Percentiles rank a stretch among this genome's conserved stretches.
Evolutionary conservation across 2,113 vertebrate species (phyloP).

Genomic region (Brachionichthys hirsutus): DNA sequence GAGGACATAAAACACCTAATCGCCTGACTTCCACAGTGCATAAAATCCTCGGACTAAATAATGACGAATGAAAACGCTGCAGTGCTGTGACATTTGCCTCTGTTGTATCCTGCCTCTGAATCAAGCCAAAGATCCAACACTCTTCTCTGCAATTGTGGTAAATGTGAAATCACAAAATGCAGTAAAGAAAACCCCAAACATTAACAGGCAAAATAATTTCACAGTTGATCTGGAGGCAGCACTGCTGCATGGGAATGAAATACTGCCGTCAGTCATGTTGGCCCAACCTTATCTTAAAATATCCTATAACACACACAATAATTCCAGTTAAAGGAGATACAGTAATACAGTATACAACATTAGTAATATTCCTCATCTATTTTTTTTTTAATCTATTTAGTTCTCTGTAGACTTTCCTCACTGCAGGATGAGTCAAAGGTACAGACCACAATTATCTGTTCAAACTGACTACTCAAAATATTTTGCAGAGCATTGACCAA

Average conservation of each 20-base stretch:
- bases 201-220: neutral
- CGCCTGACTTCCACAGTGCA: neutral
- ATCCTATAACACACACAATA: neutral
- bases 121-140: neutral
- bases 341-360: no score
- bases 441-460: no score
- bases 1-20: constrained; percentile 5
- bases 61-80: no score
- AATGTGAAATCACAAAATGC: neutral
- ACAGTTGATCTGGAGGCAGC: neutral
- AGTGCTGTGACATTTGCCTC: neutral
- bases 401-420: no score
- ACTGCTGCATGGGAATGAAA: neutral
- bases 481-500: no score
- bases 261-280: neutral
- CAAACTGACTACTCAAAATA: no score
- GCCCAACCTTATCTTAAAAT: neutral
- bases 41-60: no score
- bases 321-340: no score
- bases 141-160: neutral
- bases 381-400: no score
- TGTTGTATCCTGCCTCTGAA: neutral
- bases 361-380: no score
- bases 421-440: no score
- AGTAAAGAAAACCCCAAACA: neutral